Percentiles rank a stretch among this genome's conserved stretches.
Conservation (phyloP, 2,113 vertebrate genomes). For the Hepsetus odoe region DNA sequence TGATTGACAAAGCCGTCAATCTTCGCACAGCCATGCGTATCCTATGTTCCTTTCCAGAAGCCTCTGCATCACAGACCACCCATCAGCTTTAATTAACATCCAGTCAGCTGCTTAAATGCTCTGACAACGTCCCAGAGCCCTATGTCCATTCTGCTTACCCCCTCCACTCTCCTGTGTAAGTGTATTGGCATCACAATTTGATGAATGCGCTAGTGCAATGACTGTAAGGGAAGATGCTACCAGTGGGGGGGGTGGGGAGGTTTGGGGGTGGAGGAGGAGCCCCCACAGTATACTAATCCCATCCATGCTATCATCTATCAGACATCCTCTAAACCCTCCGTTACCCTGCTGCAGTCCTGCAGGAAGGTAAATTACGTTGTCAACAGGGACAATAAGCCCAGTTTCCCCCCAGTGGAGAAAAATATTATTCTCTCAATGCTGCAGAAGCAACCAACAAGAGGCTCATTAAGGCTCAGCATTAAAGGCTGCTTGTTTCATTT, state of each 20-base stretch:
- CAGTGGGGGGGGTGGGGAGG: conserved; percentile 4
- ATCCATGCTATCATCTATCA: conserved; percentile 32
- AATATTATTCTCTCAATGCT: conserved; percentile 33
- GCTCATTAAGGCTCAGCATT: conserved; percentile 52
- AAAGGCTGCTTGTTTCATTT: conserved; percentile 59
- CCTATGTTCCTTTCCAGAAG: not conserved
- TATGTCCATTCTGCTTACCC: conserved; percentile 32
- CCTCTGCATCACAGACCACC: conserved; percentile 2
- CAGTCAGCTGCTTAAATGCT: conserved; percentile 45
- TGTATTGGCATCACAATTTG: conserved; percentile 33
- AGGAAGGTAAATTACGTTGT: conserved; percentile 60
- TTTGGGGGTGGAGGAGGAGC: conserved; percentile 19
- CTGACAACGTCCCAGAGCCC: conserved; percentile 17
- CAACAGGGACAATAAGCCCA: conserved; percentile 50
- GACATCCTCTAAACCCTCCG: not conserved
- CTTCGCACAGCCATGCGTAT: not conserved
- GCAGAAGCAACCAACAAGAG: conserved; percentile 48
- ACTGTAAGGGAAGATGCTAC: conserved; percentile 23
- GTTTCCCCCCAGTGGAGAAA: conserved; percentile 29
- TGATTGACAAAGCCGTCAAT: conserved; percentile 17
- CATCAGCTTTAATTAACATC: conserved; percentile 53
- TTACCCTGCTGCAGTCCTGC: conserved; percentile 23
- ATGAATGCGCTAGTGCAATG: conserved; percentile 35
- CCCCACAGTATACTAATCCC: conserved; percentile 33
- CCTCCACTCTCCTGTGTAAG: not conserved